Base-by-base conservation (phyloP, 2,797 vertebrate genomes). In the Garrulus glandarius region DNA sequence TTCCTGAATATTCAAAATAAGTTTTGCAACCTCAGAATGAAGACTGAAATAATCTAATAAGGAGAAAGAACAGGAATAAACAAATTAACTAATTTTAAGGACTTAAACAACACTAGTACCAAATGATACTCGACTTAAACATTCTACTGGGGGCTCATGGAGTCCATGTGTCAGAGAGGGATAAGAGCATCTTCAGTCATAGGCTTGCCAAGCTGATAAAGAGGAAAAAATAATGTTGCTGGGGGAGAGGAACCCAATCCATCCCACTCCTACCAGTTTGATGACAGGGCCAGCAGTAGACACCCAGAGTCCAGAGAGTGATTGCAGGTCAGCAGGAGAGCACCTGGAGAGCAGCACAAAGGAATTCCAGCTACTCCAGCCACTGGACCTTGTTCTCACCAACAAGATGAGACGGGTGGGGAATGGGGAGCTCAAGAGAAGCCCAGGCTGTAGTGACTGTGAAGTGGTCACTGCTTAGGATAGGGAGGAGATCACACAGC, bases 171-270 rank as follows among this genome's bases (percentile, higher is more conserved):
- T 34, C 15, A 59, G 60, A n/a, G 17, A 57, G 37, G 6, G 37
- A 29, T 15, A 46, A 68, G 11, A 75, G 13, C 15, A 53, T 59
- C 63, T 69, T 84, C 39, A 41, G 37, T 24, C 20, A 30, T 7
- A 12, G 20, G 16, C 11, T 56, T 79, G 26, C 12, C 30, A 74
- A 41, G 50, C 3, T 41, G 37, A 60, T 74, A 43, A 46, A 63
- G 30, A 56, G 3, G 27, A 18, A 8, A 75, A 52, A 64, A 11
- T 18, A 11, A 49, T 32, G 21, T 44, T 75, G 4, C 32, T 27
- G 4, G 8, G 9, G 2, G 2, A 49, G 15, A 21, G 15, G 13
- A 80, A 70, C 29, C 13, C 0, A 0, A 13, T 37, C 36, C 32
- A 43, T 27, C 21, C 18, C 50, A 9, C 9, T 59, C 50, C 29